These are phyloP conservation scores for Phaenicophaeus curvirostris DNA, from an alignment of 2,797 vertebrate species.

Conservation along the genomic window DNA sequence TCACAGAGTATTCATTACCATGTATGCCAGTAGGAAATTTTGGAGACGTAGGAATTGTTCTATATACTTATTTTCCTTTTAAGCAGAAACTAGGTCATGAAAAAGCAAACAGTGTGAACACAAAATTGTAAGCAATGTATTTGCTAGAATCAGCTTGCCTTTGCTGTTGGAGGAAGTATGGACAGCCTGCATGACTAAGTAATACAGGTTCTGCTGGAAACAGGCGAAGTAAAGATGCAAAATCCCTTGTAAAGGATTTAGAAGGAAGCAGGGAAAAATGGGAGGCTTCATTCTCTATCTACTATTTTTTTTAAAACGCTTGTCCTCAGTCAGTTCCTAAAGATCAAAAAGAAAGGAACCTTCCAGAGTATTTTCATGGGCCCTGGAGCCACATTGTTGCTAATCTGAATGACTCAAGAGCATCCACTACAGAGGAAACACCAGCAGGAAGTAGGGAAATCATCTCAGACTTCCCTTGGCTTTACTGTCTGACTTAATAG, in stretches of 20 bases:
- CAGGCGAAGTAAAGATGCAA: background rate
- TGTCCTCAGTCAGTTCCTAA: background rate
- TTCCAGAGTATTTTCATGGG: background rate
- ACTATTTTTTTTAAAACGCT: background rate
- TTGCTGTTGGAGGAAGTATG: background rate
- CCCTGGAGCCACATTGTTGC: background rate
- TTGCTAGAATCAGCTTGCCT: background rate
- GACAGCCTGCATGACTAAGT: background rate
- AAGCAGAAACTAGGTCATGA: background rate
- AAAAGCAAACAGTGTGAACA: background rate
- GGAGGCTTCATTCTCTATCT: background rate
- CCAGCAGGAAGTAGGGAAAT: constrained; percentile 38
- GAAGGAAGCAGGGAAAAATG: background rate
- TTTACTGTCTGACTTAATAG: background rate
- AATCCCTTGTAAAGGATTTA: background rate
- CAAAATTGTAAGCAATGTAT: background rate
- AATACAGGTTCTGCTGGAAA: background rate
- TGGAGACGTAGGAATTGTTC: background rate
- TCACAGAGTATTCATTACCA: background rate
- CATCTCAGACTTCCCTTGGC: background rate
- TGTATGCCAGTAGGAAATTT: background rate
- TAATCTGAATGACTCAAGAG: background rate
- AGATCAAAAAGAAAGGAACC: background rate
- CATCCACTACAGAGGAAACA: constrained; percentile 13
- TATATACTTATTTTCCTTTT: background rate